Base-by-base conservation (phyloP, 2,797 vertebrate species). In the Salarias fasciatus region DNA sequence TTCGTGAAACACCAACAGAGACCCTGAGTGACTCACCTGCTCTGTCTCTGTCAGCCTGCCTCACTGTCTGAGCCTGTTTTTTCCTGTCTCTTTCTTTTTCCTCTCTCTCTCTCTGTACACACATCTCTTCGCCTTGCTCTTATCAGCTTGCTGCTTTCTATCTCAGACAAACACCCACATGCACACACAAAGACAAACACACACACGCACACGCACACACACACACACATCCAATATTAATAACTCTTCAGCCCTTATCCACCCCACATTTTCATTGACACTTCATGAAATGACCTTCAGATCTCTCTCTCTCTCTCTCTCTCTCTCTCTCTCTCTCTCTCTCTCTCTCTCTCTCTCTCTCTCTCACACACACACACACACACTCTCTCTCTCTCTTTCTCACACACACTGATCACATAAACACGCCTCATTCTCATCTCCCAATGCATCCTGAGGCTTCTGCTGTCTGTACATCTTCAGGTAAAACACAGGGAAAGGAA, bases 211-310 rank as follows among this genome's bases (percentile, higher is more conserved):
- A 47, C 28, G 35, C 55, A 48, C 63, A 48, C 59, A 49, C 45
- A 46, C 18, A 60, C 45, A 51, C 45, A 44, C 71, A 67, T 37
- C 33, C 51, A 69, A 64, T 79, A 84, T 79, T 82, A 85, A 81
- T 75, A 75, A 58, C 73, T 45, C 48, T 24, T 40, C 43, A 11
- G 1, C 48, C 31, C 69, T n/a, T n/a, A n/a, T n/a, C 29, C 41
- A 56, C 48, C 3, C 13, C 62, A 18, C 53, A 31, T 38, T 77
- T 82, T 63, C 68, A 79, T 37, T 75, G 83, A 73, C 73, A 74
- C 61, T 35, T 62, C 63, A 66, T 44, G 43, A 60, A 69, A 69
- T 82, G 84, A 88, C 86, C 86, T 90, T 89, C 77, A 82, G 58
- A 67, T 75, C 56, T 38, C 4, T 56, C 59, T 53, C 46, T 36